These are phyloP conservation scores for Helobdella robusta DNA, from an alignment of 2,888 invertebrate species.

Conservation along the genomic window DNA sequence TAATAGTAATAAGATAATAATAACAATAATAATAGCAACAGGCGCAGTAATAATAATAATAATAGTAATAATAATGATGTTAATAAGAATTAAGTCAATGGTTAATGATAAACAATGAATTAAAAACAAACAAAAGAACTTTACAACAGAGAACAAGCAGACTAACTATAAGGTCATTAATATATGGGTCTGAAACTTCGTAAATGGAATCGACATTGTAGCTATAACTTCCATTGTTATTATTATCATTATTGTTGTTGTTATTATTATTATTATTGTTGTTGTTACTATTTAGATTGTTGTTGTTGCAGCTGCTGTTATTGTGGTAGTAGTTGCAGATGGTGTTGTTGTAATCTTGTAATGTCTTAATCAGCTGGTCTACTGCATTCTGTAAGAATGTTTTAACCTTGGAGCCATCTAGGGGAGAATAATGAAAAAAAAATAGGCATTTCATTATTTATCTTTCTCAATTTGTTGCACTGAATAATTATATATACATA, in stretches of 20 bases:
- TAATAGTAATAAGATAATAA: not conserved
- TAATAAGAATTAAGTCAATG: not conserved
- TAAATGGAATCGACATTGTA: not conserved
- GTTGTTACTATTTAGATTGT: not conserved
- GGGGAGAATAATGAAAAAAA: too few species aligned
- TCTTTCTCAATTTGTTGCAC: too few species aligned
- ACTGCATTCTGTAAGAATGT: too few species aligned
- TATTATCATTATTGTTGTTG: not conserved
- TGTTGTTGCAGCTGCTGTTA: not conserved
- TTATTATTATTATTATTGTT: conserved; percentile 3
- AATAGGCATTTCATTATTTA: too few species aligned
- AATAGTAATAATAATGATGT: not conserved
- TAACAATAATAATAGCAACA: not conserved
- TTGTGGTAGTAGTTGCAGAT: too few species aligned
- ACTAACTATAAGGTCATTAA: not conserved
- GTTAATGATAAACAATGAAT: not conserved
- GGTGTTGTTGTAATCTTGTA: too few species aligned
- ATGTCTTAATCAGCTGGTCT: too few species aligned
- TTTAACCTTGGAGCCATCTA: too few species aligned
- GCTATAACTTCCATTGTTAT: not conserved
- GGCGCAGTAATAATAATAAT: too few species aligned
- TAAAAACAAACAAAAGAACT: not conserved
- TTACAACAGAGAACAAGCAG: not conserved
- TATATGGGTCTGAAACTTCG: not conserved
- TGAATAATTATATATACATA: too few species aligned